A percentile compares a stretch with the other conserved stretches of the same genome.
Evolutionary conservation across 1,140 invertebrate species (phyloP).

Genomic region (Drosophila pruinosa): DNA sequence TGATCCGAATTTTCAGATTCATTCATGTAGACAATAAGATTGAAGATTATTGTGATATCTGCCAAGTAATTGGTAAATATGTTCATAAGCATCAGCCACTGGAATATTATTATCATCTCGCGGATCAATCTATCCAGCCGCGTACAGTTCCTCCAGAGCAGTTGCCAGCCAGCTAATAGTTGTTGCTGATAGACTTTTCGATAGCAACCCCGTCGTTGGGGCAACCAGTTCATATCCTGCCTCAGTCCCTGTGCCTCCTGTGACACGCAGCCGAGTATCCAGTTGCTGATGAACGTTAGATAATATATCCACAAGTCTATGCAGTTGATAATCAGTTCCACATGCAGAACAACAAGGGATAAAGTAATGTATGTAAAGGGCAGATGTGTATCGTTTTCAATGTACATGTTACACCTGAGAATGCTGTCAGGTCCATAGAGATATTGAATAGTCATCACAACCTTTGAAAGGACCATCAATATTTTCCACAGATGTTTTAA

Average conservation of each 20-base stretch:
- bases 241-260: conserved; percentile 17
- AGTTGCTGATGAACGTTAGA: conserved; percentile 32
- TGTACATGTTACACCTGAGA: conserved; percentile 1
- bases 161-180: conserved; percentile 38
- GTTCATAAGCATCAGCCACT: conserved; percentile 50
- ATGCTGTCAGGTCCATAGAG: conserved; percentile 25
- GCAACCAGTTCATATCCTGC: conserved; percentile 26
- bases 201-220: not conserved
- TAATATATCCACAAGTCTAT: conserved; percentile 38
- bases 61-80: conserved; percentile 47
- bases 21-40: conserved; percentile 30
- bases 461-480: not conserved
- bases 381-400: not conserved
- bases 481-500: conserved; percentile 16
- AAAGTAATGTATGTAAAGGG: conserved; percentile 4
- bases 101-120: conserved; percentile 30
- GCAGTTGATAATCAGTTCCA: conserved; percentile 37
- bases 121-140: conserved; percentile 23
- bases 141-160: conserved; percentile 33
- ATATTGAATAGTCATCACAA: conserved; percentile 9
- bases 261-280: conserved; percentile 35
- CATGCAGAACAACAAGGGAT: not conserved
- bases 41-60: conserved; percentile 41
- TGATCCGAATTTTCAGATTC: not conserved
- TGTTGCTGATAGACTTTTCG: conserved; percentile 38